These are phyloP conservation scores for Drosophila cracens DNA, from an alignment of 2,888 invertebrate genomes.

Conservation along the genomic window DNA sequence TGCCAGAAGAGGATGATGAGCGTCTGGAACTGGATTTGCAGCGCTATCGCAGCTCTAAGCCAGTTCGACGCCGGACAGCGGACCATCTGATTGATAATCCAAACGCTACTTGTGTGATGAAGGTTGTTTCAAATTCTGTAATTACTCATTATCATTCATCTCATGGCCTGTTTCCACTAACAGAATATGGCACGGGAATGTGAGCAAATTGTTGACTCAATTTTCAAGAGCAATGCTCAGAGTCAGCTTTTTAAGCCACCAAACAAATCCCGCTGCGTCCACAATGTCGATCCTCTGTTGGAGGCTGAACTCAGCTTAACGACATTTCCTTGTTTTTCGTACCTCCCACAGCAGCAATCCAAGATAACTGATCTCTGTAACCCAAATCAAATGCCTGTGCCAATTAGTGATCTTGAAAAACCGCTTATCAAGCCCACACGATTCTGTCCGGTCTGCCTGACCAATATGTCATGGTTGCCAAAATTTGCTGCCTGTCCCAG, in stretches of 20 bases:
- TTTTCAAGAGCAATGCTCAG: constrained; percentile 22
- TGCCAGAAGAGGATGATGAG: constrained; percentile 46
- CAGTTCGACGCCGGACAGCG: constrained; percentile 46
- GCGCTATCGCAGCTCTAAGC: constrained; percentile 64
- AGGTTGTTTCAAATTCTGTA: constrained; percentile 25
- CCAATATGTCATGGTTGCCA: constrained; percentile 83
- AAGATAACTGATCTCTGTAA: constrained; percentile 1
- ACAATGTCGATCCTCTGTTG: background rate
- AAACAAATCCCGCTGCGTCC: background rate
- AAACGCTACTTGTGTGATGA: constrained; percentile 56
- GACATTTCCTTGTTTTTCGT: constrained; percentile 19
- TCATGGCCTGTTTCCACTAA: background rate
- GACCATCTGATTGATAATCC: constrained; percentile 36
- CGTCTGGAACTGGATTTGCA: constrained; percentile 68
- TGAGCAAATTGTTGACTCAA: constrained; percentile 48
- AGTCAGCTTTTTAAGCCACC: background rate
- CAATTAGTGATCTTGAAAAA: constrained; percentile 21
- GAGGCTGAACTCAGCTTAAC: background rate
- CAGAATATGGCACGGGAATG: constrained; percentile 57
- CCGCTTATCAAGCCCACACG: constrained; percentile 50
- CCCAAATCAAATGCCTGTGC: constrained; percentile 12
- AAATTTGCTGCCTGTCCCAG: constrained; percentile 85
- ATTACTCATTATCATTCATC: background rate
- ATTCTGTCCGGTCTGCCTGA: constrained; percentile 81
- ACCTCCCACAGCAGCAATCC: constrained; percentile 1